phyloP scores from a whole-genome alignment of 2,797 vertebrate genomes.

The Phoebastria nigripes region DNA sequence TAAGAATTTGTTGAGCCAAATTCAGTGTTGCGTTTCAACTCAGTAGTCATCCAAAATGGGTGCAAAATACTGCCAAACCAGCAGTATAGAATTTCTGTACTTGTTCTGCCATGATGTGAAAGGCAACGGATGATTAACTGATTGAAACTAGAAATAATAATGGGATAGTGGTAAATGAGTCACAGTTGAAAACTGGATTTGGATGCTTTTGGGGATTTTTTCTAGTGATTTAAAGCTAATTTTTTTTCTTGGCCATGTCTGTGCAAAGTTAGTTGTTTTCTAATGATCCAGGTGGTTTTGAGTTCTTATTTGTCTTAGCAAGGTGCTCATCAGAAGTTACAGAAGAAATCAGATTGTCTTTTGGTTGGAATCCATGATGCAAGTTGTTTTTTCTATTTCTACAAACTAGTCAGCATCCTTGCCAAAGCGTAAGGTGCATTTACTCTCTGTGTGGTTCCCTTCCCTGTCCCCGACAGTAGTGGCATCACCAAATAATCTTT shows the following conservation, averaged over 20 bases:
- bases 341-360: neutral
- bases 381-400: neutral
- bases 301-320: neutral
- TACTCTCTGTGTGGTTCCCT: neutral
- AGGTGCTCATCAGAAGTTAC: neutral
- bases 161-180: neutral
- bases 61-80: neutral
- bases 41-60: neutral
- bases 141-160: neutral
- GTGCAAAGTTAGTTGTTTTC: neutral
- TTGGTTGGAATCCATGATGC: neutral
- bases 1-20: neutral
- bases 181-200: neutral
- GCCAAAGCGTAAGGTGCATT: neutral
- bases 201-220: neutral
- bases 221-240: neutral
- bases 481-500: neutral
- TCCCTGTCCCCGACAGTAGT: neutral
- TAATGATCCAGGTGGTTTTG: neutral
- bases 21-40: neutral
- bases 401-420: neutral
- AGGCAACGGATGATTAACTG: neutral
- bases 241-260: rapidly evolving
- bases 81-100: neutral
- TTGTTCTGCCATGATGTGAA: neutral